phyloP scores from a whole-genome alignment of 2,113 vertebrate species.

The Ophthalmolycus amberensis region DNA sequence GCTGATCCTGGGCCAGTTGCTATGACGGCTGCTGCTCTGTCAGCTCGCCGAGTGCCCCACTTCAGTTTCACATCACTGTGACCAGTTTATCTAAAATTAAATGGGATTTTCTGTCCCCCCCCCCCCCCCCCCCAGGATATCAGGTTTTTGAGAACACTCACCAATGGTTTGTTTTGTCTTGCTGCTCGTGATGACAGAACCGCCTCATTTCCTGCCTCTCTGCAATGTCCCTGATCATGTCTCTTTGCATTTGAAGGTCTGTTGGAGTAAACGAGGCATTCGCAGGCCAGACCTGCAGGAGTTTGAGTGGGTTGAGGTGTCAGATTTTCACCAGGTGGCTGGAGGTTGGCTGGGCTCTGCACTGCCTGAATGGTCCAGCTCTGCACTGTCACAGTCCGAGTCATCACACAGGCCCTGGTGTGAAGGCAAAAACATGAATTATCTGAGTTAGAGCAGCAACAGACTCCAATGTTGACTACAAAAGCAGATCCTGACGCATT shows the following conservation, averaged over 20 bases:
- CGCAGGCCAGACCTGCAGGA: conserved; percentile 28
- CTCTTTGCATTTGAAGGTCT: conserved; percentile 6
- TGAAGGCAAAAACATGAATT: conserved; percentile 45
- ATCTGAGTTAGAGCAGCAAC: neutral
- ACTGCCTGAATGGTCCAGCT: conserved; percentile 90
- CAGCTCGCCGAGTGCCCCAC: neutral
- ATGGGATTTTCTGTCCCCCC: neutral
- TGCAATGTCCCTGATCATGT: conserved; percentile 24
- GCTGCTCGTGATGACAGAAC: neutral
- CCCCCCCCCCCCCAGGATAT: neutral
- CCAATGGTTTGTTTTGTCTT: conserved; percentile 20
- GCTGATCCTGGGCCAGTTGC: conserved; percentile 34
- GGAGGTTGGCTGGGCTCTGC: conserved; percentile 85
- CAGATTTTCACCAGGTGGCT: conserved; percentile 83
- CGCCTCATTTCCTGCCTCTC: conserved; percentile 20
- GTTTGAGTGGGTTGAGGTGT: conserved; percentile 28
- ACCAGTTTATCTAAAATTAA: conserved; percentile 20
- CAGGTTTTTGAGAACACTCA: conserved; percentile 13
- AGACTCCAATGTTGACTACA: neutral
- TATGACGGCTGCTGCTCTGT: conserved; percentile 29
- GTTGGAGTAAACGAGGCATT: conserved; percentile 19
- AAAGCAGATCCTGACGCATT: neutral
- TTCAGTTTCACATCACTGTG: conserved; percentile 30
- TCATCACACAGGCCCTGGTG: conserved; percentile 87
- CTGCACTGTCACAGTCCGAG: conserved; percentile 93